These are phyloP conservation scores for Notarius lentiginosus DNA, from an alignment of 2,113 vertebrate genomes.

Conservation along the genomic window DNA sequence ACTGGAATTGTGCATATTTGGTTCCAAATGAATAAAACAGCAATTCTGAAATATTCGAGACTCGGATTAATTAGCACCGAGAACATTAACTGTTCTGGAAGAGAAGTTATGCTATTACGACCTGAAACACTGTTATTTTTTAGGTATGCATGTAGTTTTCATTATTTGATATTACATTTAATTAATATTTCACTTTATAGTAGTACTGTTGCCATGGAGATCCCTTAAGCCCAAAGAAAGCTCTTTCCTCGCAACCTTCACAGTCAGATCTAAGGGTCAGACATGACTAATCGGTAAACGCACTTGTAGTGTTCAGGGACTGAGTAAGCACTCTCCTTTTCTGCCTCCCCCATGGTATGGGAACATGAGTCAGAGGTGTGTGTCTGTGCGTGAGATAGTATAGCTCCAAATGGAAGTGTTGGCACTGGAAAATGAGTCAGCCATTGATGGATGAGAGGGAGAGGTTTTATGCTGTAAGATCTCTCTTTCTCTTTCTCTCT, in stretches of 20 bases:
- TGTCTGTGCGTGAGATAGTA: conserved; percentile 8
- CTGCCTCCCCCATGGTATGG: conserved; percentile 41
- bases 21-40: not conserved
- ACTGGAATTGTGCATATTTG: not conserved
- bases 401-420: conserved; percentile 34
- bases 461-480: conserved; percentile 20
- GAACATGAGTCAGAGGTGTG: conserved; percentile 39
- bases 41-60: not conserved
- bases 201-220: conserved; percentile 27
- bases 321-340: conserved; percentile 30
- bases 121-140: too few species aligned
- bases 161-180: not conserved
- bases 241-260: conserved; percentile 15
- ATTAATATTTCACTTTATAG: not conserved
- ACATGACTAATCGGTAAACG: conserved; percentile 43
- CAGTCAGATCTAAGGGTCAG: conserved; percentile 22
- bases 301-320: conserved; percentile 28
- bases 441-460: conserved; percentile 49
- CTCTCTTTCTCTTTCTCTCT: not conserved
- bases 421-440: conserved; percentile 42
- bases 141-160: not conserved
- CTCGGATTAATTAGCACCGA: not conserved
- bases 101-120: not conserved
- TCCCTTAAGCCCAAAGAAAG: not conserved
- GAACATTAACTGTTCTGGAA: not conserved